Percentiles rank a stretch among this genome's conserved stretches.
These are phyloP conservation scores for Aselliscus stoliczkanus DNA, from an alignment of 2,797 vertebrate species.

Conservation along the genomic window DNA sequence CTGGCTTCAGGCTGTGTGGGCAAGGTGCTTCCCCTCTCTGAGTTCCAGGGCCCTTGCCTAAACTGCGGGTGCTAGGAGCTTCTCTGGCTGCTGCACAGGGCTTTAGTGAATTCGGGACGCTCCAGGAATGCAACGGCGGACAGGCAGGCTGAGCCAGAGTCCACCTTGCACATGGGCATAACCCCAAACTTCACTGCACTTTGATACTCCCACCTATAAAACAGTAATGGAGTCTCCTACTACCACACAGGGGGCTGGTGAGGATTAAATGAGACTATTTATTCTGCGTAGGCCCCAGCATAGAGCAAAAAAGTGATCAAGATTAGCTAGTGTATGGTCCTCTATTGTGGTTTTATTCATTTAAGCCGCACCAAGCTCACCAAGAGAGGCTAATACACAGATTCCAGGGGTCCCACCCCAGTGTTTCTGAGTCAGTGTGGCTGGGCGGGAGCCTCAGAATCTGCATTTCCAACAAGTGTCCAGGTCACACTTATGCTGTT, in stretches of 20 bases:
- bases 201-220: not conserved
- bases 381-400: not conserved
- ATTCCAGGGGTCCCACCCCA: not conserved
- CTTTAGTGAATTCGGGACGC: not conserved
- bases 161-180: accelerated
- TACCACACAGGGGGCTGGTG: not conserved
- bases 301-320: not conserved
- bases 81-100: not conserved
- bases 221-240: not conserved
- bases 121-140: not conserved
- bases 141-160: not conserved
- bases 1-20: not conserved
- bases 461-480: not conserved
- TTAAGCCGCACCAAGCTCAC: not conserved
- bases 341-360: not conserved
- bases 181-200: not conserved
- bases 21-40: not conserved
- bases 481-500: not conserved
- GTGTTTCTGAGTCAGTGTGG: not conserved
- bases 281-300: not conserved
- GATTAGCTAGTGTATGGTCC: not conserved
- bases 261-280: not conserved
- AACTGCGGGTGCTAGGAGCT: not conserved
- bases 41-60: not conserved
- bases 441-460: not conserved